A percentile compares a stretch with the other conserved stretches of the same genome.
Evolutionary conservation across 2,113 vertebrate species (phyloP).

Genomic region (Labrus mixtus): DNA sequence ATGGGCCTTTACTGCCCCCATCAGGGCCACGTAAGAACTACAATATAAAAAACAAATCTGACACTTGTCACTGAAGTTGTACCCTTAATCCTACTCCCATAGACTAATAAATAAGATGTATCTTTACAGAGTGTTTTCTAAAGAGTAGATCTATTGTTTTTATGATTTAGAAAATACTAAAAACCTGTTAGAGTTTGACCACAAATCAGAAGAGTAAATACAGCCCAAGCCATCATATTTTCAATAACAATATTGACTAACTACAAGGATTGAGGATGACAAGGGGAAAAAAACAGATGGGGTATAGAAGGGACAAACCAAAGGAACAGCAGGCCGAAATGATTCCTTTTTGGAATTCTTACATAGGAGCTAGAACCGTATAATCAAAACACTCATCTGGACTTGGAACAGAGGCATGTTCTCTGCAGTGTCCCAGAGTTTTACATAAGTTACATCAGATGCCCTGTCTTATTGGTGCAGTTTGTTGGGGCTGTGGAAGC

Average conservation of each 20-base stretch:
- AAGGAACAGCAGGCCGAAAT: background rate
- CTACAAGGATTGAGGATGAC: background rate
- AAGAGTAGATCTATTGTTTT: background rate
- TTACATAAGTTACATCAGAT: background rate
- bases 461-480: background rate
- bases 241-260: background rate
- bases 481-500: background rate
- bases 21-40: slow-evolving; percentile 36
- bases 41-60: slow-evolving; percentile 3
- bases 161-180: too few relatives aligned
- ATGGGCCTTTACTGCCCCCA: slow-evolving; percentile 78
- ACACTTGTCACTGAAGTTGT: background rate
- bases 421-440: background rate
- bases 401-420: background rate
- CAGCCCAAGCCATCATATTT: background rate
- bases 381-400: background rate
- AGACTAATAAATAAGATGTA: background rate
- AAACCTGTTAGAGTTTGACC: background rate
- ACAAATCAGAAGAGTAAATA: background rate
- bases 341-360: background rate
- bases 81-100: background rate
- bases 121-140: background rate
- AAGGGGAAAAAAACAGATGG: background rate
- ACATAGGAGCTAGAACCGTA: background rate
- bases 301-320: background rate